A percentile compares a stretch with the other conserved stretches of the same genome.
These are phyloP conservation scores for Priocnemis perturbator DNA, from an alignment of 2,888 invertebrate genomes.

Conservation along the genomic window DNA sequence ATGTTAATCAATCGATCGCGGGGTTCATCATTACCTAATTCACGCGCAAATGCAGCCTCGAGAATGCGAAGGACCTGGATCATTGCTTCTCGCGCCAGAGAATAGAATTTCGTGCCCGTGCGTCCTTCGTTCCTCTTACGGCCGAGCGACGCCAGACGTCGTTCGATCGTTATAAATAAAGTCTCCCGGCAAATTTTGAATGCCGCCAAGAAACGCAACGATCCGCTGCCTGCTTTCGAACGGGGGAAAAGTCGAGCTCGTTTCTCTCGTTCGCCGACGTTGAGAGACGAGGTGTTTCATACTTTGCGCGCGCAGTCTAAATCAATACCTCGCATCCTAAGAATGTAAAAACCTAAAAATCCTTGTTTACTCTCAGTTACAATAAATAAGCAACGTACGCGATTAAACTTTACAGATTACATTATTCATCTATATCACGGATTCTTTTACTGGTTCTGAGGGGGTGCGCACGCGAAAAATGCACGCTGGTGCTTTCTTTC, in stretches of 20 bases:
- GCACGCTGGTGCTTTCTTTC: constrained; percentile 26
- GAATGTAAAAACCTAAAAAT: constrained; percentile 65
- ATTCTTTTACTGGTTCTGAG: constrained; percentile 66
- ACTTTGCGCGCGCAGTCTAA: constrained; percentile 46
- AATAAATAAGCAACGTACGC: constrained; percentile 70
- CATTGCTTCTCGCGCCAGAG: not conserved
- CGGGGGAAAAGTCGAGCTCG: not conserved
- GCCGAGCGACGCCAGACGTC: not conserved
- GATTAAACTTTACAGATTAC: constrained; percentile 58
- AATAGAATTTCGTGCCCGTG: not conserved
- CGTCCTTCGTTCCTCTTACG: not conserved
- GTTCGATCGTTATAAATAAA: constrained; percentile 6
- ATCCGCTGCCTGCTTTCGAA: not conserved
- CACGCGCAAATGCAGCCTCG: constrained; percentile 4
- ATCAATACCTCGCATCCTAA: constrained; percentile 56
- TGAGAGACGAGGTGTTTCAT: constrained; percentile 14
- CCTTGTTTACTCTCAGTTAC: constrained; percentile 54
- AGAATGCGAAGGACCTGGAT: not conserved
- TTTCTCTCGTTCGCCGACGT: no score
- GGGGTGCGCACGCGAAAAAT: constrained; percentile 42
- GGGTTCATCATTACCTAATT: not conserved
- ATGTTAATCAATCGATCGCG: not conserved
- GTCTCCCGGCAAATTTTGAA: constrained; percentile 5
- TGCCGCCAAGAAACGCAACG: not conserved
- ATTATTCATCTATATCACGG: constrained; percentile 67